phyloP scores from a whole-genome alignment of 2,888 invertebrate genomes.

The Ceriagrion tenellum region DNA sequence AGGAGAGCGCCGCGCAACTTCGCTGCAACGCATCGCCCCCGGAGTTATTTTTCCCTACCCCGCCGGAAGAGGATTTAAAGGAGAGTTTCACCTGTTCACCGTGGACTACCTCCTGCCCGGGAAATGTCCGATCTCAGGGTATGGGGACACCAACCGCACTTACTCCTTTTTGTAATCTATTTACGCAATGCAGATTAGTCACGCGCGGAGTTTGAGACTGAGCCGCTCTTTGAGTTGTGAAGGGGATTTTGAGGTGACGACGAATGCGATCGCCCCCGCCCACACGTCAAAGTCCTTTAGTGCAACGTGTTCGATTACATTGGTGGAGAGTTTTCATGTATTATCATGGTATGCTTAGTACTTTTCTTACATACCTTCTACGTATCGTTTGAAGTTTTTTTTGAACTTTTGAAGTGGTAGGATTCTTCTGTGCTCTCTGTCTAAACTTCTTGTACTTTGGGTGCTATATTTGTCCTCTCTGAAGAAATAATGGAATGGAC shows the following conservation, averaged over 20 bases:
- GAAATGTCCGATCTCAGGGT: constrained; percentile 29
- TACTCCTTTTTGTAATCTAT: not conserved
- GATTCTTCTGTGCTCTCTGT: no score
- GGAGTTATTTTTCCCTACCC: not conserved
- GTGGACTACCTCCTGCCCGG: not conserved
- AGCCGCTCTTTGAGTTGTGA: not conserved
- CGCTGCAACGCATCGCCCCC: not conserved
- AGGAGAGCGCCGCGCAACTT: no score
- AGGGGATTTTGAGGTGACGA: not conserved
- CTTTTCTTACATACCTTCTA: no score
- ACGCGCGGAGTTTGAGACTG: not conserved
- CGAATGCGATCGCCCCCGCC: not conserved
- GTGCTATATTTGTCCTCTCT: no score
- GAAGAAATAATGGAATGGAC: no score
- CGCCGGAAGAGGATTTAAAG: not conserved
- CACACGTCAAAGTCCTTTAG: no score
- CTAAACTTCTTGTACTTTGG: no score
- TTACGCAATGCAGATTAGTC: not conserved
- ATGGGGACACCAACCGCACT: not conserved
- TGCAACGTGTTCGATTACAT: no score
- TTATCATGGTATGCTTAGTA: no score
- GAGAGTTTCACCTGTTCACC: not conserved
- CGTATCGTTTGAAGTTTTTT: no score
- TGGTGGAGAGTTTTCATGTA: no score
- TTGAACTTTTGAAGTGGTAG: no score